These are phyloP conservation scores for Acrobasis suavella DNA, from an alignment of 2,888 invertebrate species.

Conservation along the genomic window DNA sequence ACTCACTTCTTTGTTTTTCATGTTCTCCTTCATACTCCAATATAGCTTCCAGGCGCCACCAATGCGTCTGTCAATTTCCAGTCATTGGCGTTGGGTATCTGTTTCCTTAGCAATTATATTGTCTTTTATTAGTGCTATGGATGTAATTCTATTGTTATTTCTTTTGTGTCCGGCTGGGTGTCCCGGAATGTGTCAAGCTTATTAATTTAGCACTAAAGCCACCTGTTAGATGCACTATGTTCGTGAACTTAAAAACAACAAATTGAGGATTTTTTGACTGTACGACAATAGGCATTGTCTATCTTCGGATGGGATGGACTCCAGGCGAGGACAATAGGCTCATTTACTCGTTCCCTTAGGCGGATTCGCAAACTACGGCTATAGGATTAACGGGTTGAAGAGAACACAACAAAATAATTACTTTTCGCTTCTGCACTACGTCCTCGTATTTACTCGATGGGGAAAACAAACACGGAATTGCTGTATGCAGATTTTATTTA, in stretches of 20 bases:
- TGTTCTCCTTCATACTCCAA: too few species aligned
- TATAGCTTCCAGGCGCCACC: too few species aligned
- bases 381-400: constrained; percentile 62
- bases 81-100: too few species aligned
- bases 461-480: constrained; percentile 24
- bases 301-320: constrained; percentile 68
- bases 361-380: constrained; percentile 63
- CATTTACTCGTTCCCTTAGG: constrained; percentile 73
- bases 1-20: too few species aligned
- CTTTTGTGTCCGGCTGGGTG: too few species aligned
- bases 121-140: too few species aligned
- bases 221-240: not conserved
- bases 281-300: constrained; percentile 73
- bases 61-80: too few species aligned
- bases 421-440: constrained; percentile 48
- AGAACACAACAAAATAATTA: constrained; percentile 64
- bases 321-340: constrained; percentile 65
- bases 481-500: constrained; percentile 7
- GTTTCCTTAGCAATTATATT: too few species aligned
- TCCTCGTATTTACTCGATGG: constrained; percentile 25
- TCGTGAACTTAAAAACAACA: constrained; percentile 61
- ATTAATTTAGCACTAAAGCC: not conserved
- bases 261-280: constrained; percentile 68
- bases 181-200: not conserved
- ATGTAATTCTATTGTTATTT: too few species aligned